A percentile compares a stretch with the other conserved stretches of the same genome.
phyloP scores from a whole-genome alignment of 2,888 invertebrate genomes.

The Eilema griseolum region DNA sequence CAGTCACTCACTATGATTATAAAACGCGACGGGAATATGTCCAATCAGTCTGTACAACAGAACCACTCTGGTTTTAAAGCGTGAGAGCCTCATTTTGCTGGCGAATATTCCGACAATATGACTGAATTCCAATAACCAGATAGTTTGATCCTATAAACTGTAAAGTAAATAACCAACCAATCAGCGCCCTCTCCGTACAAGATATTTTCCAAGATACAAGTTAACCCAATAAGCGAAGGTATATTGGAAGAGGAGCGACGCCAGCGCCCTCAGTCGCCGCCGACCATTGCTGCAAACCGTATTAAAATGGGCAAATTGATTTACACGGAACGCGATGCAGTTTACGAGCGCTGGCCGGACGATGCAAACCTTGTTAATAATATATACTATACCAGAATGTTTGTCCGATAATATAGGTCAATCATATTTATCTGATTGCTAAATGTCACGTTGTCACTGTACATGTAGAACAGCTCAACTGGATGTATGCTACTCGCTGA shows the following conservation, averaged over 20 bases:
- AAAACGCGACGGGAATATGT: no score
- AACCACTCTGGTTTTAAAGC: no score
- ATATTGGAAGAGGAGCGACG: conserved; percentile 14
- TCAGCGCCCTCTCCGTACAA: background rate
- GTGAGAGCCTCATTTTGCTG: no score
- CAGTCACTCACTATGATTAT: no score
- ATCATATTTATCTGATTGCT: background rate
- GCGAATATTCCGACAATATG: background rate
- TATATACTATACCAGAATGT: conserved; percentile 12
- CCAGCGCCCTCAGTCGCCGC: conserved; percentile 8
- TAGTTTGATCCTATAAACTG: background rate
- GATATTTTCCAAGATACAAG: conserved; percentile 27
- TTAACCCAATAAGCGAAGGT: conserved; percentile 25
- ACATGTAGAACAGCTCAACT: no score
- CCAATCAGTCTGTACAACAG: no score
- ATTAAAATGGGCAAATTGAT: conserved; percentile 51
- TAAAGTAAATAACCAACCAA: conserved; percentile 17
- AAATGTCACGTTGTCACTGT: background rate
- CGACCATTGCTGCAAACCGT: conserved; percentile 33
- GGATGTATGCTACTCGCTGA: no score
- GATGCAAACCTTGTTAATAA: conserved; percentile 40
- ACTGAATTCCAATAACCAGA: background rate
- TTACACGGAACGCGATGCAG: conserved; percentile 31
- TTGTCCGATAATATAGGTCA: background rate
- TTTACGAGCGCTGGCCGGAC: conserved; percentile 16